Percentiles rank a stretch among this genome's conserved stretches.
These are phyloP conservation scores for Caenorhabditis angaria DNA, from an alignment of 2,888 invertebrate genomes.

Conservation along the genomic window DNA sequence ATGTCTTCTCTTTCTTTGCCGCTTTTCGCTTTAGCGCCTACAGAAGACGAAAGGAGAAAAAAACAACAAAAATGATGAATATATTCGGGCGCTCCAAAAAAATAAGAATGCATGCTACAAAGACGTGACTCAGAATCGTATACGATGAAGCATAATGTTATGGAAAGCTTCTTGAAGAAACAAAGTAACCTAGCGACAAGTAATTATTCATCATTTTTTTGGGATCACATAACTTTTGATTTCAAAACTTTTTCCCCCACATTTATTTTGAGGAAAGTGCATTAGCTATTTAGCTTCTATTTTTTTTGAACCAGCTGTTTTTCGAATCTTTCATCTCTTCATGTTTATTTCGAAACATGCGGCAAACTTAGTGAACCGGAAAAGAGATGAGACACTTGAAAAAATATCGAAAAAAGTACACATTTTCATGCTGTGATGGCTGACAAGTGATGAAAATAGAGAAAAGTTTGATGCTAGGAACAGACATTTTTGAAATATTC, in stretches of 20 bases:
- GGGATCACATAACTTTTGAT: too few species aligned
- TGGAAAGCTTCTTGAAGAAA: too few species aligned
- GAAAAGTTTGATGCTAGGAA: too few species aligned
- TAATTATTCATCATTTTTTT: too few species aligned
- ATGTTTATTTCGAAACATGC: constrained; percentile 1
- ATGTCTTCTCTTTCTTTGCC: neutral
- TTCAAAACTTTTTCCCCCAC: too few species aligned
- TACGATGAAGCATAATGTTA: too few species aligned
- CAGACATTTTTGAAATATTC: too few species aligned
- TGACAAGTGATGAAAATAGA: too few species aligned
- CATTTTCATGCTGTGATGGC: too few species aligned
- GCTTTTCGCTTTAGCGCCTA: neutral
- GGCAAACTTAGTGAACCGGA: neutral
- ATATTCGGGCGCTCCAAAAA: neutral
- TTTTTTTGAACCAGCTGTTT: constrained; percentile 4
- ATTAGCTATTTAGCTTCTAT: too few species aligned
- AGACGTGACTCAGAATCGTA: too few species aligned
- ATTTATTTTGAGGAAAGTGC: neutral
- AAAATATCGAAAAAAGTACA: constrained; percentile 1
- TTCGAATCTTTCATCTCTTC: constrained; percentile 1
- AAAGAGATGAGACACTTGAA: neutral
- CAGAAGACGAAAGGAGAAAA: constrained; percentile 8
- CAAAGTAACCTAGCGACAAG: neutral
- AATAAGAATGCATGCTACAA: too few species aligned
- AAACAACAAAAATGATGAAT: constrained; percentile 5